Conservation (phyloP, 2,113 vertebrate species). For the Cyanoderma ruficeps region DNA sequence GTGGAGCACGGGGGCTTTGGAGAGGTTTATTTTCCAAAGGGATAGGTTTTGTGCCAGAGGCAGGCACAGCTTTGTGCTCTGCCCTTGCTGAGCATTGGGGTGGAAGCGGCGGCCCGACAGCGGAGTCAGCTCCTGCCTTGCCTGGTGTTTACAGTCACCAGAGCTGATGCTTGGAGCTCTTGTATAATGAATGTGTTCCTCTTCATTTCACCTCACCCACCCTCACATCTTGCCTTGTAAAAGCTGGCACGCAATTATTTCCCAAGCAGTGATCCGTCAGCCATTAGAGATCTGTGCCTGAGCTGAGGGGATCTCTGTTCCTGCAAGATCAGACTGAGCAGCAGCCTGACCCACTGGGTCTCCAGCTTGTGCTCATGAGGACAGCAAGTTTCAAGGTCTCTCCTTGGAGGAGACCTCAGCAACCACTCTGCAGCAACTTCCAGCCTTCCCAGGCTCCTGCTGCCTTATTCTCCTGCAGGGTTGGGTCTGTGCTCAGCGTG, state of each 20-base stretch:
- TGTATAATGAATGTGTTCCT: background rate
- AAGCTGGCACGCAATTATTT: background rate
- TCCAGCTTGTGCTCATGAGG: accelerated
- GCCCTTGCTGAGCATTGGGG: background rate
- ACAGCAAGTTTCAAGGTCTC: background rate
- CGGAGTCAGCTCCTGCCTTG: background rate
- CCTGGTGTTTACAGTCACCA: background rate
- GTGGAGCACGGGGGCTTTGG: background rate
- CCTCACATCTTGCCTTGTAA: background rate
- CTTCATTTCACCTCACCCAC: background rate
- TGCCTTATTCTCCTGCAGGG: background rate
- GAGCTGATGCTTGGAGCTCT: background rate
- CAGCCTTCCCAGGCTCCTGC: background rate
- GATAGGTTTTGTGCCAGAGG: background rate
- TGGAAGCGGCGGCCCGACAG: background rate
- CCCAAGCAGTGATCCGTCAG: background rate
- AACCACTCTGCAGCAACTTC: background rate
- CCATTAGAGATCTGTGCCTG: background rate
- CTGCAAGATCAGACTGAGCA: background rate
- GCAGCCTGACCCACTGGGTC: background rate
- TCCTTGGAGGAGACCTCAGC: background rate
- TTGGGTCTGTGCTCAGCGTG: background rate
- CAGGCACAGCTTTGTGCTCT: background rate
- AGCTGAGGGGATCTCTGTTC: background rate
- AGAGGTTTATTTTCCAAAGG: background rate